Evolutionary conservation across 1,140 invertebrate genomes (phyloP), one percentile per base, ranked within the genome.

Genomic region (Brachionus rubens): DNA sequence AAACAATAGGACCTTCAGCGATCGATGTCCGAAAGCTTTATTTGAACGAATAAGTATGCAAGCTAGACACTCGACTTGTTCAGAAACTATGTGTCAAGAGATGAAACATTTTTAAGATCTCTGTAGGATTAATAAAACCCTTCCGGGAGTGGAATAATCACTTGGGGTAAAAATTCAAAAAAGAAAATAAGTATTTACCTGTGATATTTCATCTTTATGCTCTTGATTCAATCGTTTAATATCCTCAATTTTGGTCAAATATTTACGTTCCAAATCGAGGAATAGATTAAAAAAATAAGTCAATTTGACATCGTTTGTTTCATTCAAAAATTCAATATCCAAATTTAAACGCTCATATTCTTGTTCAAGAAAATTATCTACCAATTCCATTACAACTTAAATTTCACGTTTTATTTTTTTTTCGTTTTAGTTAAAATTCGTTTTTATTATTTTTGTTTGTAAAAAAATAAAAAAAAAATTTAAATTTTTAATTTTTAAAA

Each of bases 271-370:
- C 46, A 72, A 54, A 36, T 72, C 68, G 6, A 36, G 24, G 33
- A 72, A 72, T 19, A 72, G 26, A 33, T 72, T 72, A 24, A 50
- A 72, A 19, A 72, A 72, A 41, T 33, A 72, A 40, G 14, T 41
- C 3, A 72, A 16, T 28, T 50, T 72, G n/a, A 14, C 68, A 21
- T 72, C n/a, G 19, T 36, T n/a, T 16, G 65, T 46, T 6, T 48
- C 46, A 9, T 21, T 50, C 6, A 54, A 24, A 48, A 50, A 36
- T 50, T 50, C 33, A 1, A 21, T 6, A 50, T 36, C 28, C 24
- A 72, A 50, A 41, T 41, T 72, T 24, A 36, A 16, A 1, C 40
- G 59, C 36, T 59, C 30, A 36, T 36, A 33, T 59, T 59, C 54
- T 33, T 59, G 54, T 59, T 59, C 54, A 2, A 59, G 30, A 36